Percentiles rank a stretch among this genome's conserved stretches.
phyloP scores from a whole-genome alignment of 2,113 vertebrate species.

The Gadus macrocephalus region DNA sequence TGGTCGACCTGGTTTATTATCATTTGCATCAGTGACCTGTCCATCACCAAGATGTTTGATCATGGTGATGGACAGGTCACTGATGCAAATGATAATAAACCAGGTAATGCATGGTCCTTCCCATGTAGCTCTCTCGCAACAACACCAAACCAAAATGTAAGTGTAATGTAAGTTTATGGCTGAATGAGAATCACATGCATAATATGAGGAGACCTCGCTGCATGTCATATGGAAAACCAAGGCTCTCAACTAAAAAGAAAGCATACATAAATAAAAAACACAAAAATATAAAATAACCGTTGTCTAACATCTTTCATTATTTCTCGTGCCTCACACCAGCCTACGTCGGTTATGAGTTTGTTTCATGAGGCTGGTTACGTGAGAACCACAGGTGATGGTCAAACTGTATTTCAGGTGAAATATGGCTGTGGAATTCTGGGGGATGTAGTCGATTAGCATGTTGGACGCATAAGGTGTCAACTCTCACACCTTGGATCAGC shows the following conservation, averaged over 20 bases:
- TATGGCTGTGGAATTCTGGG: conserved; percentile 29
- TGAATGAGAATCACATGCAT: conserved; percentile 38
- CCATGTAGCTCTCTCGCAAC: too few species aligned
- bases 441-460: conserved; percentile 9
- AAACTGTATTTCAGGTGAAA: neutral
- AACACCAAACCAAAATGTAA: conserved; percentile 3
- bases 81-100: too few species aligned
- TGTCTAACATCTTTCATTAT: conserved; percentile 1
- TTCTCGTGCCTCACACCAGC: neutral
- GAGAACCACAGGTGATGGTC: conserved; percentile 29
- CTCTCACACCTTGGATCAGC: too few species aligned
- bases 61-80: too few species aligned
- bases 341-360: neutral
- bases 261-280: conserved; percentile 33
- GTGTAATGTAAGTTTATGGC: conserved; percentile 6
- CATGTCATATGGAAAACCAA: conserved; percentile 21
- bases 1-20: too few species aligned
- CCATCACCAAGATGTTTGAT: too few species aligned
- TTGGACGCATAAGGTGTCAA: too few species aligned
- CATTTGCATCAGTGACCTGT: too few species aligned
- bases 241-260: conserved; percentile 10
- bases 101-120: too few species aligned
- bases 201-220: conserved; percentile 23
- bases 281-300: conserved; percentile 24
- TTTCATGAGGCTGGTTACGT: conserved; percentile 1